Conservation (phyloP, 2,888 invertebrate genomes). For the Pterostichus niger region DNA sequence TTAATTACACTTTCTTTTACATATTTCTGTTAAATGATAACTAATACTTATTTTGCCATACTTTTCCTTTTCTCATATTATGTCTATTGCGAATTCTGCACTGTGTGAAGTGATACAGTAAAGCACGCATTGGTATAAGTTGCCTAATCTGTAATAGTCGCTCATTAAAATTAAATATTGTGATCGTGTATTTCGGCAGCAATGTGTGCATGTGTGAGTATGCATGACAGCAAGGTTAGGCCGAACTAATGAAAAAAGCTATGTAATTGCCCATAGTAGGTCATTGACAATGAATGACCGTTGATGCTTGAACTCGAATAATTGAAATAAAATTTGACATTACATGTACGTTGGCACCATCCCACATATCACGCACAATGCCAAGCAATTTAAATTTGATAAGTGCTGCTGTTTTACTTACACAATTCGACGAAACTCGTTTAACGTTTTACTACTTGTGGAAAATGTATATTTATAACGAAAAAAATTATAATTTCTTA, state of each 20-base stretch:
- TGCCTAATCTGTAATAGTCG: constrained; percentile 34
- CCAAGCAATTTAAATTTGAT: background rate
- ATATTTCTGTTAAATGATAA: too few species aligned
- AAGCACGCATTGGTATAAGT: background rate
- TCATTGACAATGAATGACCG: constrained; percentile 59
- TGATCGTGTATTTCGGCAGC: constrained; percentile 54
- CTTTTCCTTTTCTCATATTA: background rate
- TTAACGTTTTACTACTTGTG: too few species aligned
- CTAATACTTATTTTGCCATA: background rate
- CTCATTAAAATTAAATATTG: constrained; percentile 50
- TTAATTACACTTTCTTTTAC: too few species aligned
- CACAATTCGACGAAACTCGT: too few species aligned
- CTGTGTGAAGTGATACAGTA: background rate
- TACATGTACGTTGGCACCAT: constrained; percentile 12
- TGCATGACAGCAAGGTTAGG: constrained; percentile 45
- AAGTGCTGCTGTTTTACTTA: background rate
- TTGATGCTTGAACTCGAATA: constrained; percentile 49
- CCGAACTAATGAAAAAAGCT: constrained; percentile 35
- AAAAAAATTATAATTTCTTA: too few species aligned
- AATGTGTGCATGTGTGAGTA: background rate
- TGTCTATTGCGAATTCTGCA: background rate
- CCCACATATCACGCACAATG: too few species aligned
- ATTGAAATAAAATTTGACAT: constrained; percentile 38
- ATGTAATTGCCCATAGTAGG: constrained; percentile 51
- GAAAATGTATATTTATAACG: too few species aligned